Evolutionary conservation across 2,888 invertebrate genomes (phyloP).

Genomic region (Nephrotoma appendiculata): DNA sequence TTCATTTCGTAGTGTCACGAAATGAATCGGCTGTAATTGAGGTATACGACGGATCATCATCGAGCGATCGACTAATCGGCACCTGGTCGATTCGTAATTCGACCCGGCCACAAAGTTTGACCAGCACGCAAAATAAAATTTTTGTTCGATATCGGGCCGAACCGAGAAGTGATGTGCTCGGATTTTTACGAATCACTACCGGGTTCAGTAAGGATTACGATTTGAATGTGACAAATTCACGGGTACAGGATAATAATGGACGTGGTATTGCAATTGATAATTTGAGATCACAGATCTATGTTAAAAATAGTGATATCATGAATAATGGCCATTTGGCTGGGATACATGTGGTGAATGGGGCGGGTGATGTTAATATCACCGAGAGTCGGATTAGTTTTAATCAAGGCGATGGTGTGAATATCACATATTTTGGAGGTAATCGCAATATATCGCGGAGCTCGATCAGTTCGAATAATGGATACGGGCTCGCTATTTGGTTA

Average conservation of each 20-base stretch:
- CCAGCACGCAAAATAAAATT: conserved; percentile 65
- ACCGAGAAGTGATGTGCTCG: conserved; percentile 53
- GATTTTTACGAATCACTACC: conserved; percentile 65
- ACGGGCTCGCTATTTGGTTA: conserved; percentile 79
- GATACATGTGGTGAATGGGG: conserved; percentile 77
- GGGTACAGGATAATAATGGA: conserved; percentile 79
- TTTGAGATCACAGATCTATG: conserved; percentile 73
- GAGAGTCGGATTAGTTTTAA: conserved; percentile 81
- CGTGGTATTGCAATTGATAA: conserved; percentile 91
- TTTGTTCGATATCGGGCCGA: conserved; percentile 66
- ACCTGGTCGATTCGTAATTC: conserved; percentile 63
- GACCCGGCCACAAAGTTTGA: conserved; percentile 77
- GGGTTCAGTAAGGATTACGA: conserved; percentile 69
- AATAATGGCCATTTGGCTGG: conserved; percentile 85
- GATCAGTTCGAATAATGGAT: conserved; percentile 74
- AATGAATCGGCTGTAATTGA: conserved; percentile 61
- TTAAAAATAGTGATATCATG: conserved; percentile 68
- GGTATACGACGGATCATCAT: conserved; percentile 63
- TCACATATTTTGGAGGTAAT: conserved; percentile 89
- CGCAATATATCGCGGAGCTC: conserved; percentile 79
- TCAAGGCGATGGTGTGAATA: conserved; percentile 86
- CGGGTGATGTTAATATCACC: conserved; percentile 88
- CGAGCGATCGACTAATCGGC: conserved; percentile 53
- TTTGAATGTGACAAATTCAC: conserved; percentile 71
- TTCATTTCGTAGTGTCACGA: conserved; percentile 61